Percentiles rank a stretch among this genome's conserved stretches.
phyloP scores from a whole-genome alignment of 2,797 vertebrate species.

The Vultur gryphus region DNA sequence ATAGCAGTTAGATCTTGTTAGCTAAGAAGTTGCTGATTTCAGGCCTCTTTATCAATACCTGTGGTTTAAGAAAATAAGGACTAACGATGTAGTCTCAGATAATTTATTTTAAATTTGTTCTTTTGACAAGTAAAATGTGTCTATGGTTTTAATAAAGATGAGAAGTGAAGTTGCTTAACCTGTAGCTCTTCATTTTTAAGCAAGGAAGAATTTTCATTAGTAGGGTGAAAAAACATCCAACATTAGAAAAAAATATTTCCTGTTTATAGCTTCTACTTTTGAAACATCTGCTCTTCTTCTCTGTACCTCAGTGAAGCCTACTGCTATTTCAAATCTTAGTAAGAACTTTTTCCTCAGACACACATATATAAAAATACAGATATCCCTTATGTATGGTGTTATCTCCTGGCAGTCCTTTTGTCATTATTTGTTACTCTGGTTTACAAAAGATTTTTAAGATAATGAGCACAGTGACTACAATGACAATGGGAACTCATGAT shows the following conservation, averaged over 20 bases:
- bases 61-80: neutral
- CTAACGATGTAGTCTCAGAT: neutral
- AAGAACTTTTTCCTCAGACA: neutral
- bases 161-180: neutral
- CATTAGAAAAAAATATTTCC: neutral
- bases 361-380: neutral
- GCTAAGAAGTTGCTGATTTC: neutral
- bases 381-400: neutral
- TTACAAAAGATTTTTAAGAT: neutral
- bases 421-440: neutral
- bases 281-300: neutral
- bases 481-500: neutral
- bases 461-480: neutral
- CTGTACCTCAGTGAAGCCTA: neutral
- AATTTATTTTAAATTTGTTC: neutral
- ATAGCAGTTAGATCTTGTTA: neutral
- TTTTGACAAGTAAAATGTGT: neutral
- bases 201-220: neutral
- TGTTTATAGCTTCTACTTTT: neutral
- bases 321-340: neutral
- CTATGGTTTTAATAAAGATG: neutral
- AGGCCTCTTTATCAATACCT: neutral
- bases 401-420: neutral
- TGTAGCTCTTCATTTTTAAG: neutral
- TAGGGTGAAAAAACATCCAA: neutral